Conservation (phyloP, 2,113 vertebrate species). For the Rhinoderma darwinii region DNA sequence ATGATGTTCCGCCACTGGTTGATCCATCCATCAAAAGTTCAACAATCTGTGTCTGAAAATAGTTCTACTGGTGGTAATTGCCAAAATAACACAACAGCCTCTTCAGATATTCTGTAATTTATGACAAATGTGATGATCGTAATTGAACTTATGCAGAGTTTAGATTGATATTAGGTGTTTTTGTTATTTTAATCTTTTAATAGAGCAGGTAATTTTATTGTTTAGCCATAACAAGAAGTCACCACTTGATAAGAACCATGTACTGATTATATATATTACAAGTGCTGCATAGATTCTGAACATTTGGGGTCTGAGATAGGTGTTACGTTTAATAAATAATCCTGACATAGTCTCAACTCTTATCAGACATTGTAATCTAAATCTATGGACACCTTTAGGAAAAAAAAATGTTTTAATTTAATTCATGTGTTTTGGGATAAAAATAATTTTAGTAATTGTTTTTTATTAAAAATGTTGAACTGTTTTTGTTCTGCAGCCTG, state of each 20-base stretch:
- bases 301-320: too few species aligned
- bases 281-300: background rate
- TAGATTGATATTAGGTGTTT: background rate
- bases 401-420: too few species aligned
- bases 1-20: too few species aligned
- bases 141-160: background rate
- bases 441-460: too few species aligned
- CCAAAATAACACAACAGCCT: background rate
- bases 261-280: background rate
- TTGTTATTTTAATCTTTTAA: constrained; percentile 6
- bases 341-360: too few species aligned
- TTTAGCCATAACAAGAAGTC: background rate
- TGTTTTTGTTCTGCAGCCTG: too few species aligned
- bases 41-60: constrained; percentile 8
- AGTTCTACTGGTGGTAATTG: constrained; percentile 21
- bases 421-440: too few species aligned
- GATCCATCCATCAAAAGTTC: constrained; percentile 20
- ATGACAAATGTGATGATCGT: background rate
- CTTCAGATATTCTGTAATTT: constrained; percentile 34
- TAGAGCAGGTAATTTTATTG: background rate
- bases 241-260: background rate
- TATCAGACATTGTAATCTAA: too few species aligned
- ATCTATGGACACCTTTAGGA: too few species aligned
- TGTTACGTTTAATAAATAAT: too few species aligned
- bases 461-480: too few species aligned